Conservation (phyloP, 2,797 vertebrate genomes). For the Enteromius anoplus region DNA sequence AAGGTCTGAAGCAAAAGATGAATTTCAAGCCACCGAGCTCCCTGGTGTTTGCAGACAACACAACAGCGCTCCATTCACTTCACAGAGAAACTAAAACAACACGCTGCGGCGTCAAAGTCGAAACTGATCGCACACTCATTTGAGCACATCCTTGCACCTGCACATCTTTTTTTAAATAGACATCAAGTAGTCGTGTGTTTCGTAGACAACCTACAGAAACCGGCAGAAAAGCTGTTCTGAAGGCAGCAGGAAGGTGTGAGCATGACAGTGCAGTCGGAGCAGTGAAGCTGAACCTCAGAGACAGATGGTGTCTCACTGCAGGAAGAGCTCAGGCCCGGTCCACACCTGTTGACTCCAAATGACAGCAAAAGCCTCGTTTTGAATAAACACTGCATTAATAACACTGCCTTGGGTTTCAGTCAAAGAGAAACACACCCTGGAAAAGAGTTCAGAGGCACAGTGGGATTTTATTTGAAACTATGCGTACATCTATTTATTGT, state of each 20-base stretch:
- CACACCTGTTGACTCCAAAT: slow-evolving; percentile 31
- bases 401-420: neutral
- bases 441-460: neutral
- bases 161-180: slow-evolving; percentile 23
- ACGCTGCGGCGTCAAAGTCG: slow-evolving; percentile 11
- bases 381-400: neutral
- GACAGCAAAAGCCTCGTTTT: neutral
- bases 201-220: slow-evolving; percentile 53
- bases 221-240: slow-evolving; percentile 16
- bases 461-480: neutral
- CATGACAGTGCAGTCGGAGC: slow-evolving; percentile 30
- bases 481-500: neutral
- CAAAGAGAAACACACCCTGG: neutral
- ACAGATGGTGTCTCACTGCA: slow-evolving; percentile 45
- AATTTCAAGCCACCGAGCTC: neutral
- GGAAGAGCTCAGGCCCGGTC: slow-evolving; percentile 40
- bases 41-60: neutral
- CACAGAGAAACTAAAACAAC: neutral
- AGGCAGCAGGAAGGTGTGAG: neutral
- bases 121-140: slow-evolving; percentile 31
- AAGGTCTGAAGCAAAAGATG: neutral
- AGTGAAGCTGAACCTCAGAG: slow-evolving; percentile 46
- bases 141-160: slow-evolving; percentile 45
- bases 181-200: slow-evolving; percentile 22
- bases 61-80: neutral